Evolutionary conservation across 2,888 invertebrate species (phyloP), one percentile per base, ranked within the genome.

Genomic region (Apamea anceps): DNA sequence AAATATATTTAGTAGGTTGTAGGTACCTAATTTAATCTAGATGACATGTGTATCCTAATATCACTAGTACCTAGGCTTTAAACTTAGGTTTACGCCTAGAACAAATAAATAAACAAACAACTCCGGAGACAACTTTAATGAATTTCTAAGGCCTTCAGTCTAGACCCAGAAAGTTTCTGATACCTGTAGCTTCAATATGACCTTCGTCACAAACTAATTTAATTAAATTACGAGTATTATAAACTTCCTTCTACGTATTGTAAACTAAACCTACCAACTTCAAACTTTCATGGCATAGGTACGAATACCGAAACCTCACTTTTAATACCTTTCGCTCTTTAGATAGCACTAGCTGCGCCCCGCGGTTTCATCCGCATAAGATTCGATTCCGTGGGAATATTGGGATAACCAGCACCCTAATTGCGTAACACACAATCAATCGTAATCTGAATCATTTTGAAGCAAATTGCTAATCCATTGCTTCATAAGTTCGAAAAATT

Each of bases 181-280:
- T 66, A 57, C 72, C 65, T 54, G 48, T 45, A 71, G 42, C 42
- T 51, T 32, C n/a, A 66, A 60, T 42, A 48, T 75, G 37, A 79
- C 84, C 87, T 81, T 85, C 79, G 45, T 80, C 81, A 84, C 70
- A 42, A 87, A 86, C 81, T 84, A 77, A 77, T 80, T 87, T 57
- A 84, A 86, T 87, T 79, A 76, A 81, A 79, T 62, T 73, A n/a
- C n/a, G n/a, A n/a, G n/a, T n/a, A 81, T 72, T 78, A 66, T 65
- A 68, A 68, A 70, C 72, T 48, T 2, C 7, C 48, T 72, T 25
- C 57, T 62, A 32, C 28, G 32, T 70, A 72, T 75, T 48, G 42
- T 68, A 62, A 77, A 63, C 75, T 68, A 72, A n/a, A 75, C 21
- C 4, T 45, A 42, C 25, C 12, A 0, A 13, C 77, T 75, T 65